These are phyloP conservation scores for Deilephila elpenor DNA, from an alignment of 2,888 invertebrate genomes.

Conservation along the genomic window DNA sequence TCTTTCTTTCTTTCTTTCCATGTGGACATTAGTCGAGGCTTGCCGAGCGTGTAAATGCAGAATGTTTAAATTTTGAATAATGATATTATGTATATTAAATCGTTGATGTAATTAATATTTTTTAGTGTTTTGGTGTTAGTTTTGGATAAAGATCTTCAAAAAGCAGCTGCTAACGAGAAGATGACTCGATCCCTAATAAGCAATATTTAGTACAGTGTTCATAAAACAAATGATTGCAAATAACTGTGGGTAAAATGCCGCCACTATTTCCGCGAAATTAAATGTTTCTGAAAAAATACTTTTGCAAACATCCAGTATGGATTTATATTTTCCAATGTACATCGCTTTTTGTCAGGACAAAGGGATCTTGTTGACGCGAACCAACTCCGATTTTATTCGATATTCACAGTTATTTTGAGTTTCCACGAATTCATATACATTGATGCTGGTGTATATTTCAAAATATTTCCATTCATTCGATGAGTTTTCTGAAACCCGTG, in stretches of 20 bases:
- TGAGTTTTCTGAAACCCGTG: not conserved
- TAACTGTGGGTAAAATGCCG: not conserved
- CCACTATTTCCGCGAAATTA: not conserved
- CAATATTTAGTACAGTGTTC: not conserved
- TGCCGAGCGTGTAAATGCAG: not conserved
- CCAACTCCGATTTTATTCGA: not conserved
- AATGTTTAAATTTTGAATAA: too few species aligned
- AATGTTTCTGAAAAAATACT: not conserved
- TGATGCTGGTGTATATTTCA: not conserved
- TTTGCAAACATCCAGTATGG: not conserved
- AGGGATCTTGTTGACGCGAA: not conserved
- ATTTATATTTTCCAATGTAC: not conserved
- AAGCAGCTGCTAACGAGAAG: too few species aligned
- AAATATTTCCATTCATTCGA: not conserved
- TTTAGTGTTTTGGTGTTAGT: too few species aligned
- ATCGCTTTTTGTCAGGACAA: not conserved
- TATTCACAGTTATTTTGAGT: not conserved
- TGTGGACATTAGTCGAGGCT: not conserved
- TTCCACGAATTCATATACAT: constrained; percentile 2
- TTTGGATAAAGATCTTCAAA: too few species aligned
- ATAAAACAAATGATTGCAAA: not conserved
- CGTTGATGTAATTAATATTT: too few species aligned
- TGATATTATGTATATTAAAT: too few species aligned
- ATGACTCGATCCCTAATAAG: too few species aligned
- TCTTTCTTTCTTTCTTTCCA: too few species aligned